Conservation (phyloP, 2,113 vertebrate genomes). For the Callaeas wilsoni region DNA sequence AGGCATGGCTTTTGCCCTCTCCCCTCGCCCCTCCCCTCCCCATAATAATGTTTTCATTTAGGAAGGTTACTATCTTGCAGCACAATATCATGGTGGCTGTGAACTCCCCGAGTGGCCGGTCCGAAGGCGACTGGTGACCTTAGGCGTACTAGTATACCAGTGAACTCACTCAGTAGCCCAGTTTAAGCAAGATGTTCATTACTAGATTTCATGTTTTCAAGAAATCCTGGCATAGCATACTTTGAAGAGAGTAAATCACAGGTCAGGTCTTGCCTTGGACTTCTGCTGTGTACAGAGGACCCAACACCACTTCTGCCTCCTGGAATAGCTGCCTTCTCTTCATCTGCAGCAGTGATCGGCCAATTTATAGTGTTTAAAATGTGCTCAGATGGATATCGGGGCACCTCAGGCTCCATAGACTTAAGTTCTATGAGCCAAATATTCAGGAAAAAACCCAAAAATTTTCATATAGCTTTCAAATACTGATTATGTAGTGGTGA, state of each 20-base stretch:
- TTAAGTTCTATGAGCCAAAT: not conserved
- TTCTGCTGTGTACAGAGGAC: not conserved
- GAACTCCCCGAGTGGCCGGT: not conserved
- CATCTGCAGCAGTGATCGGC: not conserved
- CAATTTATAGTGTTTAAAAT: not conserved
- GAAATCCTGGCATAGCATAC: not conserved
- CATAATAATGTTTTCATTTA: not conserved
- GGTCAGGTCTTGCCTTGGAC: not conserved
- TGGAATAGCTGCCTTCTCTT: not conserved
- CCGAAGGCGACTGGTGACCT: not conserved
- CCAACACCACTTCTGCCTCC: not conserved
- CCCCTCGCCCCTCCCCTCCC: not conserved
- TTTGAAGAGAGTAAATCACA: rapidly evolving
- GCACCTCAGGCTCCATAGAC: not conserved
- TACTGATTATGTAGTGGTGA: not conserved
- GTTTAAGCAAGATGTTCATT: not conserved
- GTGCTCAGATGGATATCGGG: not conserved
- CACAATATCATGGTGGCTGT: rapidly evolving
- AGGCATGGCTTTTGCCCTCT: not conserved
- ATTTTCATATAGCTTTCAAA: not conserved
- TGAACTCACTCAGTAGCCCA: not conserved
- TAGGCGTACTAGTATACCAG: not conserved
- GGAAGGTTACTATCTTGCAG: not conserved
- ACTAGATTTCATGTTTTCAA: not conserved
- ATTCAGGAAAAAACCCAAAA: not conserved